Evolutionary conservation across 2,797 vertebrate genomes (phyloP), one percentile per base, ranked within the genome.

Genomic region (Parauchenoglanis punctatus): DNA sequence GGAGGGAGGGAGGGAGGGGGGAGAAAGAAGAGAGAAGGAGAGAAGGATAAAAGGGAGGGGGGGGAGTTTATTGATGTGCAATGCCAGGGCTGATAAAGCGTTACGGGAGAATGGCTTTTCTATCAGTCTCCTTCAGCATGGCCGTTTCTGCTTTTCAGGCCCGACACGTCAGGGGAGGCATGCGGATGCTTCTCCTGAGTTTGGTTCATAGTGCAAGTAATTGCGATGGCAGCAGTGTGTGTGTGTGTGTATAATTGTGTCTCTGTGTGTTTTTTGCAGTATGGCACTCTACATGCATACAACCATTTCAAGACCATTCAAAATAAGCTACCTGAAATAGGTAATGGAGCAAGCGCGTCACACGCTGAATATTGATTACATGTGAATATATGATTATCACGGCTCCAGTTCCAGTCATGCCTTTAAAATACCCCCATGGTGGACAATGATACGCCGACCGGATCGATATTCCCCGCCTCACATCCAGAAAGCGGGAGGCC

Each of bases 11-110:
- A 86, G 73, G 88, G 88, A 35, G 35, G 35, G 35, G 35, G 35
- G 35, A 89, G 87, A 81, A 82, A 88, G 77, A 20, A 78, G 81
- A 76, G 61, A 56, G 59, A 85, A 56, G 78, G 87, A 73, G 73
- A 73, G 58, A 83, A 77, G 56, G 52, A 44, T 68, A 72, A 70
- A 70, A 25, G 20, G 52, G 59, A 28, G 82, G 91, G 85, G 75
- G 89, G 92, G 91, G 91, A 92, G 91, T 93, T 93, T 95, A 95
- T 93, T 95, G 96, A 95, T 95, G 94, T 95, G 95, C 94, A 94
- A 92, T 92, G 44, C 90, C 90, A 90, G 93, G 92, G 93, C 92
- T 93, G 95, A 96, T 95, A 95, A 95, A 95, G 93, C 90, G 93
- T 94, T 93, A 94, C 93, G 89, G 93, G 91, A 94, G 92, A 93